These are phyloP conservation scores for Columba guinea DNA, from an alignment of 2,797 vertebrate genomes.

Conservation along the genomic window DNA sequence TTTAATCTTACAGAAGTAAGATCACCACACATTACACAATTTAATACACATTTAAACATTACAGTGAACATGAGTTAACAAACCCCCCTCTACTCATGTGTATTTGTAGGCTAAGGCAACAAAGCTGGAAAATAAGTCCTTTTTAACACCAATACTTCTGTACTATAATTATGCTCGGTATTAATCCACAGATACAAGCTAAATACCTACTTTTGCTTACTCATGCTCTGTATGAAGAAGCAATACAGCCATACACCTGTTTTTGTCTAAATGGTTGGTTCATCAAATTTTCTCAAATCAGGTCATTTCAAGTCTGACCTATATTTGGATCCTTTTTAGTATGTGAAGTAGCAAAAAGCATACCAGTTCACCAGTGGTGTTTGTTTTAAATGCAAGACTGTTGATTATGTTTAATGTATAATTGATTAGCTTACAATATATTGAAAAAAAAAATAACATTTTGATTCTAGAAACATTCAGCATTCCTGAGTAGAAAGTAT, in stretches of 20 bases:
- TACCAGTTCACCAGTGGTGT: neutral
- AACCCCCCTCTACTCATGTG: fast-evolving
- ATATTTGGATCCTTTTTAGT: neutral
- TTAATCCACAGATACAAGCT: neutral
- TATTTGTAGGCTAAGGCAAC: neutral
- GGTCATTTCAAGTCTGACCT: neutral
- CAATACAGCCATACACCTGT: neutral
- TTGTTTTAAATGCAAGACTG: neutral
- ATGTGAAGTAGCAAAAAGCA: neutral
- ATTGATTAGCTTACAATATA: neutral
- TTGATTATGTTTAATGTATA: neutral
- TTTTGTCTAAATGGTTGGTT: neutral
- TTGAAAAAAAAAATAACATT: neutral
- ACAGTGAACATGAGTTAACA: neutral
- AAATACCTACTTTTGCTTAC: neutral
- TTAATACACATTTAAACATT: neutral
- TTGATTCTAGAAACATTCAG: neutral
- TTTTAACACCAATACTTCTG: neutral
- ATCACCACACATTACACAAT: neutral
- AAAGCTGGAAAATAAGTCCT: neutral
- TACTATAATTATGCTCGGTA: neutral
- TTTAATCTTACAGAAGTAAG: neutral
- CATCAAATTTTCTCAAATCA: neutral
- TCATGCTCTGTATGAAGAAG: neutral
- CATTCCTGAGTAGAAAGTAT: neutral